These are phyloP conservation scores for Cryptocephalus primarius DNA, from an alignment of 2,888 invertebrate genomes.

Conservation along the genomic window DNA sequence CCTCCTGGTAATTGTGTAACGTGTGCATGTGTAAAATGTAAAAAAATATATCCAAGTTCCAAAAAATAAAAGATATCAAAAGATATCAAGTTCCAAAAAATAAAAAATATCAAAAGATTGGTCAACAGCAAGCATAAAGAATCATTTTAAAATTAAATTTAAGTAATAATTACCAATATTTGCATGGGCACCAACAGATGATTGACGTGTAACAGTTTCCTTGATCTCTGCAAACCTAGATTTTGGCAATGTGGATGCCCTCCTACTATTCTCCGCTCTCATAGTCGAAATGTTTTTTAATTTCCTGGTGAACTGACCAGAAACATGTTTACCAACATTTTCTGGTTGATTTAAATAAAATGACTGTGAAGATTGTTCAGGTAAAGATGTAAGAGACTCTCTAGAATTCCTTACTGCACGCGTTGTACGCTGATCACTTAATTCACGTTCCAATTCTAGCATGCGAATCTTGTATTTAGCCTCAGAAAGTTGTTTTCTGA, in stretches of 20 bases:
- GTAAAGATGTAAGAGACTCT: not conserved
- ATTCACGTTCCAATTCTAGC: constrained; percentile 3
- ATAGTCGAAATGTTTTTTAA: constrained; percentile 9
- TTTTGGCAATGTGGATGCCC: constrained; percentile 8
- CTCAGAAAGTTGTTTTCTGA: constrained; percentile 20
- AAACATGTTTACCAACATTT: not conserved
- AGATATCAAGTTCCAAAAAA: no score
- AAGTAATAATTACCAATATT: constrained; percentile 18
- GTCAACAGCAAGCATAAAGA: not conserved
- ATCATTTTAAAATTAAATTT: not conserved
- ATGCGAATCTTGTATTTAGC: constrained; percentile 9
- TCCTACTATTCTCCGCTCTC: constrained; percentile 4
- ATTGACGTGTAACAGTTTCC: constrained; percentile 24
- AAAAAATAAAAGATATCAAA: no score
- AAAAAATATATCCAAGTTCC: no score
- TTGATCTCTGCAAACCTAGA: constrained; percentile 11
- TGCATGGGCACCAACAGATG: constrained; percentile 17
- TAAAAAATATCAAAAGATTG: no score
- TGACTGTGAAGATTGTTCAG: no score
- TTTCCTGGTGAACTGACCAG: constrained; percentile 6
- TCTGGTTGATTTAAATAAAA: no score
- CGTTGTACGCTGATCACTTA: constrained; percentile 4
- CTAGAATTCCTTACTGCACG: no score
- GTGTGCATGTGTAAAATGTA: no score
- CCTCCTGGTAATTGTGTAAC: no score